Percentiles rank a stretch among this genome's conserved stretches.
Conservation (phyloP, 1,140 invertebrate genomes). For the Bombus difficillimus region DNA sequence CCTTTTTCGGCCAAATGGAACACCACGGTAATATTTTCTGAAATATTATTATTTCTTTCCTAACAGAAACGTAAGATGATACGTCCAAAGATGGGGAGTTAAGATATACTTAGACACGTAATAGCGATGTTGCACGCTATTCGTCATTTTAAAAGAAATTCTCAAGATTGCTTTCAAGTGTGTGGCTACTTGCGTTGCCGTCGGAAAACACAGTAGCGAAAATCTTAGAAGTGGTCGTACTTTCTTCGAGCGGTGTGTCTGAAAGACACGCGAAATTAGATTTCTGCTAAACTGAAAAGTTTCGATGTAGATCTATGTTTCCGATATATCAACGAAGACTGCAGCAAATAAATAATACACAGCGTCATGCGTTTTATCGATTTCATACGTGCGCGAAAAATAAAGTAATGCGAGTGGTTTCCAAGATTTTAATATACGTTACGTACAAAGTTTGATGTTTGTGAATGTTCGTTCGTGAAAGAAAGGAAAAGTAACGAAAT, state of each 20-base stretch:
- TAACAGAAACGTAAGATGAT: neutral
- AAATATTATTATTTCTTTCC: neutral
- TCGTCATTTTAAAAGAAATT: neutral
- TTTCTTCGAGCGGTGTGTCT: neutral
- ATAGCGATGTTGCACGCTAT: neutral
- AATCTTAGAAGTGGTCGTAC: neutral
- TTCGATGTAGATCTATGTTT: too few species aligned
- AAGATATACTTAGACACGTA: neutral
- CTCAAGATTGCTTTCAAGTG: neutral
- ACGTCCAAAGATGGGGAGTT: neutral
- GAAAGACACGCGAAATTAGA: neutral
- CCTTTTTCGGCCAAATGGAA: neutral
- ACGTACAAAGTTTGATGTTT: neutral
- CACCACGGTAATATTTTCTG: neutral
- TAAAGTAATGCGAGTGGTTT: neutral
- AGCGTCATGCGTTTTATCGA: neutral
- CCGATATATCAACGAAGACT: too few species aligned
- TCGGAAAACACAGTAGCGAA: neutral
- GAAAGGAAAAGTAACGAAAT: slow-evolving; percentile 20
- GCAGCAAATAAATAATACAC: neutral
- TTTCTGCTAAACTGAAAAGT: neutral
- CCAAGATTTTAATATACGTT: slow-evolving; percentile 14
- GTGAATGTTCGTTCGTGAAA: neutral
- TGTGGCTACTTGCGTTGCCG: neutral
- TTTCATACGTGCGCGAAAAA: too few species aligned